Percentiles rank a stretch among this genome's conserved stretches.
Evolutionary conservation across 2,113 vertebrate species (phyloP).

Genomic region (Notothenia rossii): DNA sequence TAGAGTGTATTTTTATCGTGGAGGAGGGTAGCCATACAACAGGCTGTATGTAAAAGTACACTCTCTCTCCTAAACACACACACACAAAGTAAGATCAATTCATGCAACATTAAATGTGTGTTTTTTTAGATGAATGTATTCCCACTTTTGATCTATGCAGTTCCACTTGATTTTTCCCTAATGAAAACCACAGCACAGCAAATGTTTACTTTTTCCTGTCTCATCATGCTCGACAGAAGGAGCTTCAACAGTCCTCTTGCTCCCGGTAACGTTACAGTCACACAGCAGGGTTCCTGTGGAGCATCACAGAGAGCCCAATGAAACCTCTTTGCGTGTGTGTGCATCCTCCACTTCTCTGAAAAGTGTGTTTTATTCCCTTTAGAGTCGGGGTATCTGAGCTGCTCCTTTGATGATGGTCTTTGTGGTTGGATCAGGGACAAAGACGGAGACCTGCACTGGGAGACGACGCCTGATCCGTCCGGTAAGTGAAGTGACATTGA

Average conservation of each 20-base stretch:
- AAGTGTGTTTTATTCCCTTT: constrained; percentile 34
- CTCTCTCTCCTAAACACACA: neutral
- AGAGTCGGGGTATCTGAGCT: constrained; percentile 91
- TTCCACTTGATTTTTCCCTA: constrained; percentile 16
- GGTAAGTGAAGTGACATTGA: constrained; percentile 67
- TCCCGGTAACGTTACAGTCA: constrained; percentile 8
- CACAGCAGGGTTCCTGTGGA: constrained; percentile 32
- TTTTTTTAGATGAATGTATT: constrained; percentile 8
- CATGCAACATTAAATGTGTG: constrained; percentile 1
- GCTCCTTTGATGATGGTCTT: constrained; percentile 92
- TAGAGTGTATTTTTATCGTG: constrained; percentile 34
- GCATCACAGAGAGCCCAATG: constrained; percentile 6
- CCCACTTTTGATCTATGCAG: neutral
- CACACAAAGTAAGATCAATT: neutral
- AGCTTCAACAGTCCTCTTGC: neutral
- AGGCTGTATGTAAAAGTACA: neutral
- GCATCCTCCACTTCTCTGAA: constrained; percentile 17
- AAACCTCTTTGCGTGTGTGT: neutral
- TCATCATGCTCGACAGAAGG: constrained; percentile 19
- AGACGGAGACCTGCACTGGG: constrained; percentile 92
- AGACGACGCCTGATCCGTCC: constrained; percentile 86
- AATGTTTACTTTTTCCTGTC: constrained; percentile 27
- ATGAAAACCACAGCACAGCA: constrained; percentile 17
- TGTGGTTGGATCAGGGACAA: constrained; percentile 93
- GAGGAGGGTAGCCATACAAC: neutral